Conservation (phyloP, 1,140 invertebrate genomes). For the Neodiprion virginianus region DNA sequence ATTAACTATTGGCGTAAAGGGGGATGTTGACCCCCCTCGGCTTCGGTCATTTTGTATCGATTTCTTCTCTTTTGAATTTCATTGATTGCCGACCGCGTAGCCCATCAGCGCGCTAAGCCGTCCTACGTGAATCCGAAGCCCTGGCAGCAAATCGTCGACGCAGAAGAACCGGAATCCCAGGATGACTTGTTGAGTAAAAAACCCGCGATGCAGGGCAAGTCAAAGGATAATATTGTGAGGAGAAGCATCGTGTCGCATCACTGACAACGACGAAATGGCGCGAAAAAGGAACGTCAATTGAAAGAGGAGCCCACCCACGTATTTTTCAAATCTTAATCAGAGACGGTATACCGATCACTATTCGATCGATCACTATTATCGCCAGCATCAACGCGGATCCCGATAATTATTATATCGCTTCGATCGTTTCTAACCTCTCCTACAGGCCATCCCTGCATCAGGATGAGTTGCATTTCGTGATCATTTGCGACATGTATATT, state of each 20-base stretch:
- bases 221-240: conserved; percentile 13
- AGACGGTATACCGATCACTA: too few species aligned
- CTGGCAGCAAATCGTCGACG: conserved; percentile 45
- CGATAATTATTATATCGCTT: too few species aligned
- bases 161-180: conserved; percentile 5
- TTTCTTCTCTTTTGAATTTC: background rate
- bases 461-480: too few species aligned
- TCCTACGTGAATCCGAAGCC: conserved; percentile 53
- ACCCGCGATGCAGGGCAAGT: conserved; percentile 18
- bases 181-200: conserved; percentile 2
- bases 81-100: conserved; percentile 30
- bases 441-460: too few species aligned
- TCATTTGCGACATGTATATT: too few species aligned
- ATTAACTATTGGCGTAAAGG: background rate
- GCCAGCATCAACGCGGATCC: too few species aligned
- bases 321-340: too few species aligned
- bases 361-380: too few species aligned
- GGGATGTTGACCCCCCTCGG: background rate
- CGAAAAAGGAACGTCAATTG: background rate
- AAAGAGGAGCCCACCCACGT: too few species aligned
- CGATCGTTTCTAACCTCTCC: too few species aligned
- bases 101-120: conserved; percentile 53
- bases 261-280: conserved; percentile 17
- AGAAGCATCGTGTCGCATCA: conserved; percentile 27
- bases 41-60: background rate